Base-by-base conservation (phyloP, 2,113 vertebrate species). In the Phyllopteryx taeniolatus region DNA sequence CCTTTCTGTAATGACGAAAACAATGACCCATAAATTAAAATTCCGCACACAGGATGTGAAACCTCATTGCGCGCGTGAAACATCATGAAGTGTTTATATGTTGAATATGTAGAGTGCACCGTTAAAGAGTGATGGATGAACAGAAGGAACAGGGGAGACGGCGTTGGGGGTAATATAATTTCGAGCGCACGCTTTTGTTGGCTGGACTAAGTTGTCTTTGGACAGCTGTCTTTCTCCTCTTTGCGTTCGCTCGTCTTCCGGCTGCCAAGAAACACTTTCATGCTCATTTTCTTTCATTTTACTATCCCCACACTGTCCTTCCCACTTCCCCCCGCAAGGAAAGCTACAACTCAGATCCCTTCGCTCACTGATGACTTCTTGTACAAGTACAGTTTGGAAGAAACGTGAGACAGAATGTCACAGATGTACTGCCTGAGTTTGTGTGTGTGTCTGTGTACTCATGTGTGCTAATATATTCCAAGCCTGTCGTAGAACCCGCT, bases 221-320 rank as follows among this genome's bases (percentile, higher is more conserved):
- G 85, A 88, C 82, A 85, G 83, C 75, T 84, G 89, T 87, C 84
- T 82, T 84, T 87, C 82, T 86, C 73, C 68, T 79, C 74, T 75
- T 68, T 49, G 20, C 83, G 68, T 77, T 74, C 54, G 54, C 70
- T 77, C 49, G 44, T 75, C 66, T 74, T 64, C 67, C 63, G 54
- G 27, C 60, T 14, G 72, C 77, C 77, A 81, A 77, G 75, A 77
- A 76, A 74, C 69, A 82, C 79, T 83, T 81, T 51, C 7, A 44
- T 78, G 57, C 75, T 78, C 78, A 76, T 81, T 85, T 85, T 83
- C 79, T 86, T 83, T 78, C 76, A 75, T 75, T 85, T 88, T 80
- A 89, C 85, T 79, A 81, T 76, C 80, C 73, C 81, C 66, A 22
- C 42, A 33, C 69, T 67, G 71, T 39, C 62, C 68, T 59, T 19